A percentile compares a stretch with the other conserved stretches of the same genome.
Evolutionary conservation across 2,113 vertebrate genomes (phyloP).

Genomic region (Hymenochirus boettgeri): DNA sequence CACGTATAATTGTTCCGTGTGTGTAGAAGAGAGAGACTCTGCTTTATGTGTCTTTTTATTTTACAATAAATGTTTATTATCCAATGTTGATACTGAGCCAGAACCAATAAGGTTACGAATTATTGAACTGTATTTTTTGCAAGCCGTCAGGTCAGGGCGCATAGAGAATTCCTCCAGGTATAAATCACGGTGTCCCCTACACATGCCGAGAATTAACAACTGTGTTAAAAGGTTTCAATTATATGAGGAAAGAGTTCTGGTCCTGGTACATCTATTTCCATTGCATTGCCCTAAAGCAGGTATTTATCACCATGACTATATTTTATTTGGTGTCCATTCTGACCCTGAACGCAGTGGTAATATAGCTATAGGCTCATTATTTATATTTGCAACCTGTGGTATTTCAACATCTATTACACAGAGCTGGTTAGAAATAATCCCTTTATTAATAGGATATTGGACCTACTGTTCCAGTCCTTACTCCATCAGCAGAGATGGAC

Average conservation of each 20-base stretch:
- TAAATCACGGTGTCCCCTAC: slow-evolving; percentile 35
- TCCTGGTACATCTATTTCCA: no score
- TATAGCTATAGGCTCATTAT: no score
- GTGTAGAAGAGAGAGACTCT: neutral
- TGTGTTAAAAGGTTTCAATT: slow-evolving; percentile 35
- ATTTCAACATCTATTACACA: no score
- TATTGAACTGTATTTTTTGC: slow-evolving; percentile 31
- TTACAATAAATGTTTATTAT: slow-evolving; percentile 41
- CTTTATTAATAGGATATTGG: no score
- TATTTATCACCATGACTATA: neutral
- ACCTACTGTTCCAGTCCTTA: no score
- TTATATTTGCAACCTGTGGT: no score
- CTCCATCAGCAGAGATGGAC: no score
- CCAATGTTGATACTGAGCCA: slow-evolving; percentile 35
- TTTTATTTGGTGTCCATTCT: slow-evolving; percentile 4
- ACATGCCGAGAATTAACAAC: slow-evolving; percentile 29
- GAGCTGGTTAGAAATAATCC: no score
- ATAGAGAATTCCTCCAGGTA: slow-evolving; percentile 22
- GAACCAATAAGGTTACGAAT: slow-evolving; percentile 28
- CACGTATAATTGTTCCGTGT: slow-evolving; percentile 9
- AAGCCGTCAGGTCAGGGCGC: slow-evolving; percentile 13
- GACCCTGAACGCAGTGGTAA: neutral
- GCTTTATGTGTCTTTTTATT: slow-evolving; percentile 21
- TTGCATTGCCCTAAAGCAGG: slow-evolving; percentile 1
- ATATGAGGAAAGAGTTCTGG: slow-evolving; percentile 31